Evolutionary conservation across 2,113 vertebrate species (phyloP).

Genomic region (Callospermophilus lateralis): DNA sequence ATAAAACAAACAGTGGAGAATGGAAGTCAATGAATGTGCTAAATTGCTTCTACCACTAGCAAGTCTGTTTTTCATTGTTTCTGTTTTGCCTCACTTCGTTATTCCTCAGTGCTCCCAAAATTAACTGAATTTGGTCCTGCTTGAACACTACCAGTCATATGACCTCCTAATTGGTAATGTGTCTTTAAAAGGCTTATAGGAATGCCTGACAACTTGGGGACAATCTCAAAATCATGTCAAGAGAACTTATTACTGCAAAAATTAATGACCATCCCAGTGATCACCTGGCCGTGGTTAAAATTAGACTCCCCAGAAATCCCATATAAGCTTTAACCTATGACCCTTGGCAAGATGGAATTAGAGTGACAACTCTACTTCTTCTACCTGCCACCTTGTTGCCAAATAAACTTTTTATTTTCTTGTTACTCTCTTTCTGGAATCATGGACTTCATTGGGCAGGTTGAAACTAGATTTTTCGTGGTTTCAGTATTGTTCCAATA

Average conservation of each 20-base stretch:
- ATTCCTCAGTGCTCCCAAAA: neutral
- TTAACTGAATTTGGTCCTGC: neutral
- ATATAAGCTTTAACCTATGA: neutral
- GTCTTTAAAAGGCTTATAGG: neutral
- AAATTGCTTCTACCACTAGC: neutral
- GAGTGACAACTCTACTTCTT: neutral
- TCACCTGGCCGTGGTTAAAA: neutral
- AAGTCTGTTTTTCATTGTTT: neutral
- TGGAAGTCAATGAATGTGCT: neutral
- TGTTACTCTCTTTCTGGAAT: neutral
- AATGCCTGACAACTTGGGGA: neutral
- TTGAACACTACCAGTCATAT: neutral
- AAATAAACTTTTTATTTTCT: neutral
- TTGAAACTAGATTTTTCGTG: neutral
- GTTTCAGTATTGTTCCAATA: neutral
- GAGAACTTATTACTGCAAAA: neutral
- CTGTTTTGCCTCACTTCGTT: neutral
- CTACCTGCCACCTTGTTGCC: neutral
- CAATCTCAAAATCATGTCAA: neutral
- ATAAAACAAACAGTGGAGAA: neutral
- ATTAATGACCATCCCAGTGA: neutral
- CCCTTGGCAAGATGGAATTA: no score
- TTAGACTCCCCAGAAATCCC: neutral
- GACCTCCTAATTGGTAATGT: neutral
- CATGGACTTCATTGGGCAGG: neutral